Base-by-base conservation (phyloP, 2,113 vertebrate genomes). In the Chaetodon auriga region DNA sequence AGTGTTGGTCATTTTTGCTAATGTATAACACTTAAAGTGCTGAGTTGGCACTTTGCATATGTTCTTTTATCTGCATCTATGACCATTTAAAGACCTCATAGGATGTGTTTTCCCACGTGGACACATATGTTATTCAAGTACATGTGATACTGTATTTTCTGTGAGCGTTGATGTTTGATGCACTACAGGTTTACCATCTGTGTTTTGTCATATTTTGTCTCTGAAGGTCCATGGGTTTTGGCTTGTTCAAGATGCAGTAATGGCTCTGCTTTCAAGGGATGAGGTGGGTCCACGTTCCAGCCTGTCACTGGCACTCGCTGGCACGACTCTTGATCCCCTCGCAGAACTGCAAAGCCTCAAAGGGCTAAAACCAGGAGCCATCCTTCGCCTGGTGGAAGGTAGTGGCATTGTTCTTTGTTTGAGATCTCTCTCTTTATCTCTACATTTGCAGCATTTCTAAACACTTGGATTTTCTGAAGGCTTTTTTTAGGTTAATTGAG, bases 341-440 rank as follows among this genome's bases (percentile, higher is more conserved):
- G 71, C 83, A 75, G 92, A 93, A 43, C 87, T 96, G 55, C 93
- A 93, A 91, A 92, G 72, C 19, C 3, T 96, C 41, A 95, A 95
- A 79, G 94, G 94, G 16, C 91, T 96, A 7, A 95, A 93, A 86
- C 87, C 92, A 51, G 95, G 95, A 78, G 87, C 92, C 30, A 69
- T 93, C 49, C 84, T 96, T 19, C 93, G 94, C 62, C 87, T 96
- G 38, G 88, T 95, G 53, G 95, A 96, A 90, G 95, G 95, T 95
- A 89, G 46, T n/a, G 5, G 2, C 8, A 30, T 6, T 49, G 12
- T 19, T n/a, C 7, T 23, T 14, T 64, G n/a, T 54, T 16, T 41
- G 5, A 49, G 10, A 38, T 5, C 5, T 21, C 21, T 62, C 19
- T 25, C 18, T 71, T 83, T 21, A 46, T n/a, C 30, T 57, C 7